Evolutionary conservation across 2,888 invertebrate genomes (phyloP).

Genomic region (Keiferia lycopersicella): DNA sequence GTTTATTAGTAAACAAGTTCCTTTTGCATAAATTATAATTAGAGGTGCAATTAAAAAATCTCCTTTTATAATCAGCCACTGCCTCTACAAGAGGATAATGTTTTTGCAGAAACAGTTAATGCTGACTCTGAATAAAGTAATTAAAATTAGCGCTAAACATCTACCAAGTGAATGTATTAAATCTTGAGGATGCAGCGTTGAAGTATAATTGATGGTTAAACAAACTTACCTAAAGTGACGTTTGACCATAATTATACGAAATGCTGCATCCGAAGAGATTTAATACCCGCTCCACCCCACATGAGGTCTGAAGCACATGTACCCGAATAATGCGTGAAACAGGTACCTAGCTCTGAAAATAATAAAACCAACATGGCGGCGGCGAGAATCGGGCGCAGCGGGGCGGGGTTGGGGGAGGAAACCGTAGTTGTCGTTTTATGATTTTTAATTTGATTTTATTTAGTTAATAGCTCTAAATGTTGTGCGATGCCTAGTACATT

Average conservation of each 20-base stretch:
- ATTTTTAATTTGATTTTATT: too few relatives aligned
- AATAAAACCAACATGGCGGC: background rate
- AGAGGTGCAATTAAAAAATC: too few relatives aligned
- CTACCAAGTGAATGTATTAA: slow-evolving; percentile 22
- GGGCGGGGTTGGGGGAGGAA: background rate
- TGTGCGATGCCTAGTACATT: slow-evolving; percentile 12
- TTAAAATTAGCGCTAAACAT: slow-evolving; percentile 17
- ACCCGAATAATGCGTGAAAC: too few relatives aligned
- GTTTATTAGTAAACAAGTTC: too few relatives aligned
- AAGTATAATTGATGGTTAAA: slow-evolving; percentile 22
- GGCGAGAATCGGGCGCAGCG: background rate
- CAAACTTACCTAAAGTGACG: slow-evolving; percentile 14
- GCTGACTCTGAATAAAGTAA: too few relatives aligned
- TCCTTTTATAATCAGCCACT: slow-evolving; percentile 19
- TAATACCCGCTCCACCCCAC: too few relatives aligned
- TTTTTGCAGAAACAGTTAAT: slow-evolving; percentile 19
- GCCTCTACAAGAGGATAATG: background rate
- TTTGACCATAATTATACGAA: slow-evolving; percentile 19
- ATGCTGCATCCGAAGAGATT: background rate
- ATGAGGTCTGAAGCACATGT: too few relatives aligned
- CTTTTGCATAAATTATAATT: too few relatives aligned
- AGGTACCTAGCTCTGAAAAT: too few relatives aligned
- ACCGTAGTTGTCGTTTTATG: background rate
- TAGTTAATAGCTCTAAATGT: background rate
- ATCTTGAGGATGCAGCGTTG: slow-evolving; percentile 27